phyloP scores from a whole-genome alignment of 2,888 invertebrate genomes.

The Cantharis rufa region DNA sequence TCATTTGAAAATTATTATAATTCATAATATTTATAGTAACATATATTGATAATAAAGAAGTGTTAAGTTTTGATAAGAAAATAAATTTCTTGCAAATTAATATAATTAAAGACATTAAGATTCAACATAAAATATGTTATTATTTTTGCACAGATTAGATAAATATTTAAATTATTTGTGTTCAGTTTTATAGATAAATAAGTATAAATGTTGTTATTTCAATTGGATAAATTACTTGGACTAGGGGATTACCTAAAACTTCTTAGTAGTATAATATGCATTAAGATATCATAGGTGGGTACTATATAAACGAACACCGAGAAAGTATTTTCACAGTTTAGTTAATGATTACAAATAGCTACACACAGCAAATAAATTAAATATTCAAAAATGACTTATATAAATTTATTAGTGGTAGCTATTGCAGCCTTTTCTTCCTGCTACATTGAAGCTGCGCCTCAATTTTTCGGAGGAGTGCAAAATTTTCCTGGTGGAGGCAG shows the following conservation, averaged over 20 bases:
- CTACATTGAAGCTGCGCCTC: background rate
- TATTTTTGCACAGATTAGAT: background rate
- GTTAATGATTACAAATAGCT: too few relatives aligned
- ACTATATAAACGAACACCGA: background rate
- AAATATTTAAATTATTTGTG: background rate
- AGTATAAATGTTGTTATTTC: too few relatives aligned
- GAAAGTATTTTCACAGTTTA: too few relatives aligned
- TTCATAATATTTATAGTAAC: too few relatives aligned
- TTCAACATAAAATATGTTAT: background rate
- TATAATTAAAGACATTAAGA: too few relatives aligned
- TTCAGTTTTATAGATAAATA: too few relatives aligned
- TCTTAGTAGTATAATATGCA: background rate
- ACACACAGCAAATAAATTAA: background rate
- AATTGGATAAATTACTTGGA: background rate
- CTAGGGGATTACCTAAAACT: background rate
- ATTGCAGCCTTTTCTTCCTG: background rate
- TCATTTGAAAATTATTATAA: too few relatives aligned
- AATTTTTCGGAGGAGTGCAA: constrained; percentile 18
- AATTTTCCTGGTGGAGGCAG: constrained; percentile 5
- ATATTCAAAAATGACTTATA: background rate
- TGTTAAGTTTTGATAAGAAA: too few relatives aligned
- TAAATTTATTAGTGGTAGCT: background rate
- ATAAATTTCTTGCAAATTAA: too few relatives aligned
- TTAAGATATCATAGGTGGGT: background rate
- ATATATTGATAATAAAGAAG: too few relatives aligned